Base-by-base conservation (phyloP, 1,140 invertebrate species). In the Ceratina calcarata region DNA sequence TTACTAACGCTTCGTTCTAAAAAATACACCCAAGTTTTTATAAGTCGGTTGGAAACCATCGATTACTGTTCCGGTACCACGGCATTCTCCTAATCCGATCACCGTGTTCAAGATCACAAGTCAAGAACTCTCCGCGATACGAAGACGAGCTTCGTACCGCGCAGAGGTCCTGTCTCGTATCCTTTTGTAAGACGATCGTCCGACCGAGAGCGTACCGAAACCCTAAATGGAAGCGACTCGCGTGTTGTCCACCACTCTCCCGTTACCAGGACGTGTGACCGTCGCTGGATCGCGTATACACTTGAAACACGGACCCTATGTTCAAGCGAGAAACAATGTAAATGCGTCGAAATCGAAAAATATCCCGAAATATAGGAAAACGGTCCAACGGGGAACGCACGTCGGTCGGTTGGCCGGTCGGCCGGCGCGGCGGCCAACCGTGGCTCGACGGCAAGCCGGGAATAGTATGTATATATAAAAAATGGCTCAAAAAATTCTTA, bases 11-110 rank as follows among this genome's bases (percentile, higher is more conserved):
- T 82, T 82, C 85, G 80, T 77, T 80, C 88, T 91, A 90, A 87
- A 91, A 91, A 91, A 90, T 87, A 91, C 90, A 88, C 81, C 82
- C 89, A 90, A 85, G 84, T 89, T 88, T 45, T n/a, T 87, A 89
- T 81, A 67, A 82, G 60, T 82, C 79, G 62, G 85, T 55, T 78
- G 45, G 58, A 77, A 75, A 78, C 60, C 20, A 49, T 80, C 67
- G 66, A 70, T 73, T 53, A 81, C 68, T 57, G 61, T 15, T 27
- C 72, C 60, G 68, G 58, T 69, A 74, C 57, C 12, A 45, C n/a
- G 51, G 32, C 68, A 61, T 13, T 62, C 27, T 62, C 68, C 16
- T 62, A 27, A 2, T 15, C 16, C 67, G 10, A 53, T 15, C 16
- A 24, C 53, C 13, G 1, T 20, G 20, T 53, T 75, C 8, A n/a